Conservation (phyloP, 2,797 vertebrate species). For the Sebastiscus albofasciatus region DNA sequence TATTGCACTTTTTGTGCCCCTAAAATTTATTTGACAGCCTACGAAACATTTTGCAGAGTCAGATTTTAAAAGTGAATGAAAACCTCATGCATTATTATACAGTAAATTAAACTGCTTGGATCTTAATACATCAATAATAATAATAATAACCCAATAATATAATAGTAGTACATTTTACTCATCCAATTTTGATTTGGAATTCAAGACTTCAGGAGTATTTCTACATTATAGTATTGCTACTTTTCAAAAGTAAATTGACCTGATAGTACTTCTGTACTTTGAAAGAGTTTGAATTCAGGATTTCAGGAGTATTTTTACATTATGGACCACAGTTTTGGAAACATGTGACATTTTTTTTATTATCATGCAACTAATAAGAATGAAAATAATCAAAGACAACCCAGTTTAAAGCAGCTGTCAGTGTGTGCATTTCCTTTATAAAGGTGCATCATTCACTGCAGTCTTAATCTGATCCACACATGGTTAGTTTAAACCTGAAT, state of each 20-base stretch:
- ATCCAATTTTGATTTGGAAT: neutral
- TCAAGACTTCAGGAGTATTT: neutral
- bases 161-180: neutral
- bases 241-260: neutral
- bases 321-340: neutral
- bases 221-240: neutral
- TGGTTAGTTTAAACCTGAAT: neutral
- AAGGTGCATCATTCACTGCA: conserved; percentile 33
- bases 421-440: conserved; percentile 52
- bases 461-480: conserved; percentile 6
- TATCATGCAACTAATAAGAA: neutral
- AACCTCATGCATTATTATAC: neutral
- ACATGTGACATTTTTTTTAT: neutral
- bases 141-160: neutral
- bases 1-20: neutral
- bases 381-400: conserved; percentile 7
- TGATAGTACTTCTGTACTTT: neutral
- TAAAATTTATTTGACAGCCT: neutral
- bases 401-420: conserved; percentile 48
- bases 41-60: neutral
- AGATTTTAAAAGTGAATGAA: neutral
- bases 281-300: neutral
- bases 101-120: neutral
- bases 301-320: neutral
- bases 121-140: too few relatives aligned